Conservation (phyloP, 2,113 vertebrate species). For the Ranitomeya variabilis region DNA sequence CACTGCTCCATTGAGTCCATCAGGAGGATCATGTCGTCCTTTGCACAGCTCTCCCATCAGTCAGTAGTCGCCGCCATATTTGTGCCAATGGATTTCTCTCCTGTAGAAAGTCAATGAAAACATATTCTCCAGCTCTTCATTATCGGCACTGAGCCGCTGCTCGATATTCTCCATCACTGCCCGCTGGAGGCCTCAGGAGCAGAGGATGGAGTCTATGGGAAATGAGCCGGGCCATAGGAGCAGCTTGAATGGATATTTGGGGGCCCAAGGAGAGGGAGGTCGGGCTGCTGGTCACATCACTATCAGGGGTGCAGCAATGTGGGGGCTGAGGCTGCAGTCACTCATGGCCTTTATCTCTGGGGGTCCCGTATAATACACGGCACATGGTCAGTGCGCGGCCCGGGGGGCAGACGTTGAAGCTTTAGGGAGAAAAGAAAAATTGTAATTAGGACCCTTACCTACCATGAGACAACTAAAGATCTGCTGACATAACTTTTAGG, state of each 20-base stretch:
- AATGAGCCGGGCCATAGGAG: neutral
- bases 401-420: too few species aligned
- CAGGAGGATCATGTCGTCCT: neutral
- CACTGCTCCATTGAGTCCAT: neutral
- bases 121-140: conserved; percentile 41
- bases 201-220: neutral
- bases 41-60: conserved; percentile 2
- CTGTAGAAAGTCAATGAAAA: conserved; percentile 36
- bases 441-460: too few species aligned
- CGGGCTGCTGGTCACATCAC: too few species aligned
- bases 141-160: conserved; percentile 34
- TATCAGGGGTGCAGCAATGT: too few species aligned
- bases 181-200: conserved; percentile 8
- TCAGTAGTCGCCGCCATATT: conserved; percentile 22
- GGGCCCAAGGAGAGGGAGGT: too few species aligned
- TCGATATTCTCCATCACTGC: conserved; percentile 3
- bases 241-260: neutral
- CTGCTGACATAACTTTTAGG: too few species aligned
- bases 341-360: too few species aligned
- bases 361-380: too few species aligned
- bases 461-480: too few species aligned
- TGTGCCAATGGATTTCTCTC: conserved; percentile 3
- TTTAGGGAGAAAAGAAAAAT: too few species aligned
- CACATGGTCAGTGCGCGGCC: too few species aligned
- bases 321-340: too few species aligned